A percentile compares a stretch with the other conserved stretches of the same genome.
Conservation (phyloP, 2,797 vertebrate species). For the Hippoglossus hippoglossus region DNA sequence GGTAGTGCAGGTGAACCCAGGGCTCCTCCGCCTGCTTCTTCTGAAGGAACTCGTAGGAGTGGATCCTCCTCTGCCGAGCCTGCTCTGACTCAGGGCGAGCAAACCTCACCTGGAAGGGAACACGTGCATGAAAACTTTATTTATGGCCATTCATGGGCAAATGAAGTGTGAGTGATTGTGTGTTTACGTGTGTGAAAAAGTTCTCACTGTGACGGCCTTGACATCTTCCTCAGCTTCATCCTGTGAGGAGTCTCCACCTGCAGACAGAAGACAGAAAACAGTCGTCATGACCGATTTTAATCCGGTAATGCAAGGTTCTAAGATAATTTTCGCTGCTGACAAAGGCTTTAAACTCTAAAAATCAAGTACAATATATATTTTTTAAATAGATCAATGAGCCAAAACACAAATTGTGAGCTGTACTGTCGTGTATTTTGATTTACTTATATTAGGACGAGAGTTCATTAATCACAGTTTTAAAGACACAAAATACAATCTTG, state of each 20-base stretch:
- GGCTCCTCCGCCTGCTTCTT: conserved; percentile 98
- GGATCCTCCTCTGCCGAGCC: conserved; percentile 93
- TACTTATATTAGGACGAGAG: too few relatives aligned
- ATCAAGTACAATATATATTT: too few relatives aligned
- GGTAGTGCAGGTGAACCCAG: conserved; percentile 94
- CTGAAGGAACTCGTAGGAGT: conserved; percentile 97
- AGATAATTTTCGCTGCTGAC: background rate
- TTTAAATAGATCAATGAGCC: too few relatives aligned
- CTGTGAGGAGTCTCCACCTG: conserved; percentile 98
- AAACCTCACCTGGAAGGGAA: conserved; percentile 88
- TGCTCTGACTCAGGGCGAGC: conserved; percentile 95
- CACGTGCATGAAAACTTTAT: too few relatives aligned
- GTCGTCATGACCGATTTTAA: background rate
- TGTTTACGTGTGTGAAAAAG: background rate
- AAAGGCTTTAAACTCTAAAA: background rate
- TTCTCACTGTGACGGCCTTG: conserved; percentile 95
- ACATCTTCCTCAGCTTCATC: conserved; percentile 96
- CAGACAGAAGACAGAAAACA: conserved; percentile 26
- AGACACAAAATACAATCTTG: too few relatives aligned
- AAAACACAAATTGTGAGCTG: too few relatives aligned
- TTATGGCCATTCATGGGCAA: background rate
- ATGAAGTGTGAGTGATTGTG: background rate
- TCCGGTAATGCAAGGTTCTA: background rate
- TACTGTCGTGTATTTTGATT: too few relatives aligned
- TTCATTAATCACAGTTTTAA: too few relatives aligned